Percentiles rank a stretch among this genome's conserved stretches.
phyloP scores from a whole-genome alignment of 2,888 invertebrate species.

The Macrophya alboannulata region DNA sequence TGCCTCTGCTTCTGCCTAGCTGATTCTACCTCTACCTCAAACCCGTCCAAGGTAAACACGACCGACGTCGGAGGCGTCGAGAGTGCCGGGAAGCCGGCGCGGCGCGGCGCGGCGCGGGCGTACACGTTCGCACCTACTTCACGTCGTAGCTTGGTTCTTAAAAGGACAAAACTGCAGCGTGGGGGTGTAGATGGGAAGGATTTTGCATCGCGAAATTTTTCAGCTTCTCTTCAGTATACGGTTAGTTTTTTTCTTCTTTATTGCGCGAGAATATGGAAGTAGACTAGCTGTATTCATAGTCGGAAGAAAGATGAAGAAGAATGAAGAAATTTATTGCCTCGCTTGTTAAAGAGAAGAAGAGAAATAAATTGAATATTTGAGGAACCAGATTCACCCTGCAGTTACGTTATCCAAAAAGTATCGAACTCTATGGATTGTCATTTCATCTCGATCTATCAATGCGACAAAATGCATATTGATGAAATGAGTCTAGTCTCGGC shows the following conservation, averaged over 20 bases:
- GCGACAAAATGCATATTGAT: background rate
- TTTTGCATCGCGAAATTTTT: background rate
- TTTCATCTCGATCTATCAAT: background rate
- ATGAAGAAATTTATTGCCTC: background rate
- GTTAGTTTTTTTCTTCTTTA: background rate
- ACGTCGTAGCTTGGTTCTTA: background rate
- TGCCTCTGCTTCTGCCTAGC: background rate
- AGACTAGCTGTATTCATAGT: background rate
- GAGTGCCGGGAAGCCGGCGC: constrained; percentile 34
- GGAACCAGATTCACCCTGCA: background rate
- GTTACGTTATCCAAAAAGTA: background rate
- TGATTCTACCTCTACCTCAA: background rate
- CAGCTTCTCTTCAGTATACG: background rate
- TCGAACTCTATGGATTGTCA: background rate
- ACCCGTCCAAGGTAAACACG: constrained; percentile 56
- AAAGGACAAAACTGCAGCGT: constrained; percentile 26
- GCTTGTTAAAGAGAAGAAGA: background rate
- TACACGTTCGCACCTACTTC: constrained; percentile 27
- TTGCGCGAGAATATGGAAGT: background rate
- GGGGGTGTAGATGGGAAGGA: background rate
- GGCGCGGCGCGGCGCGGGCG: constrained; percentile 3
- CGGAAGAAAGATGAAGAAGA: background rate
- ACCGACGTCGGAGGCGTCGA: constrained; percentile 50
- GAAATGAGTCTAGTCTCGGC: background rate
- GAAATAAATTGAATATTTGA: background rate